These are phyloP conservation scores for Electrona antarctica DNA, from an alignment of 2,113 vertebrate genomes.

Conservation along the genomic window DNA sequence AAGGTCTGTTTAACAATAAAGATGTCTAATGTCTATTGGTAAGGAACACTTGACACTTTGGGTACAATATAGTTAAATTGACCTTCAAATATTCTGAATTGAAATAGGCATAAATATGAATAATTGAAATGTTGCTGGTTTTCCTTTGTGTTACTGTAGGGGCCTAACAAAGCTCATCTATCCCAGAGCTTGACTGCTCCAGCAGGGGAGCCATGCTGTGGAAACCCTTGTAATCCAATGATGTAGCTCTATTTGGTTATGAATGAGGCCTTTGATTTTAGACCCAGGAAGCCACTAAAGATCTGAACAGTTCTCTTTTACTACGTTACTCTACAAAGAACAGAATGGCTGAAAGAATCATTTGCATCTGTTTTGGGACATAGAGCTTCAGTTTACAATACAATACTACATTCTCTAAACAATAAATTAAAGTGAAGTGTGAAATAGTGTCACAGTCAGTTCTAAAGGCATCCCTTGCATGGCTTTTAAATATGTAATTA, in stretches of 20 bases:
- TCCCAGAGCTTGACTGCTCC: constrained; percentile 47
- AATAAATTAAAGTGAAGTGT: constrained; percentile 29
- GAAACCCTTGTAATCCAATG: constrained; percentile 73
- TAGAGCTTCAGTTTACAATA: constrained; percentile 44
- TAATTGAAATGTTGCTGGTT: not conserved
- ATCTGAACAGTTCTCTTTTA: constrained; percentile 60
- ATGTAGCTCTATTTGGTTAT: constrained; percentile 76
- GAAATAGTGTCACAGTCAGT: constrained; percentile 28
- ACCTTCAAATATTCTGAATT: not conserved
- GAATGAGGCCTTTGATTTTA: constrained; percentile 76
- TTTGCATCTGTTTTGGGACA: constrained; percentile 69
- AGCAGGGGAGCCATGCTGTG: constrained; percentile 53
- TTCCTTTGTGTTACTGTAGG: not conserved
- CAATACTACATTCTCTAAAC: constrained; percentile 47
- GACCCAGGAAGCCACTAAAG: constrained; percentile 66
- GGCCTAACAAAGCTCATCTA: not conserved
- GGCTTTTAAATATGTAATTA: not conserved
- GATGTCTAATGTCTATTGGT: not conserved
- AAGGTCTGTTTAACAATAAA: not conserved
- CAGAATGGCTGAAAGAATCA: constrained; percentile 47
- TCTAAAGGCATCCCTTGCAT: constrained; percentile 14
- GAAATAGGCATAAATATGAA: not conserved
- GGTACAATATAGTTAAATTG: not conserved
- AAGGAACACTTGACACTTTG: not conserved
- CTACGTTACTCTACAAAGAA: constrained; percentile 47